A percentile compares a stretch with the other conserved stretches of the same genome.
Evolutionary conservation across 2,888 invertebrate genomes (phyloP).

Genomic region (Pedicia rivosa): DNA sequence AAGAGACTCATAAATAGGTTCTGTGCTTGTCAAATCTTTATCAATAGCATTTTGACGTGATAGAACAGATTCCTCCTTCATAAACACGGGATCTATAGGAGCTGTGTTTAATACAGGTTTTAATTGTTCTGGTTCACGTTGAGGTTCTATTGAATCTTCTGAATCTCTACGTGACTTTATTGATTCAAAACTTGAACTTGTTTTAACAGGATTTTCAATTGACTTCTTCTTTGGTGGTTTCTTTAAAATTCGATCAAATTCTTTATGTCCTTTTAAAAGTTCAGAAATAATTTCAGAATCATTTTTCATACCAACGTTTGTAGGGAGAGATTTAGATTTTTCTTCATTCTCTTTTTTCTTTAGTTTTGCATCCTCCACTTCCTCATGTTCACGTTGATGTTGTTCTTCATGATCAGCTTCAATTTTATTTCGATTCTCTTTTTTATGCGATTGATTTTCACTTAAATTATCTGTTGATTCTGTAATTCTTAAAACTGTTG

Average conservation of each 20-base stretch:
- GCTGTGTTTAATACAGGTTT: slow-evolving; percentile 18
- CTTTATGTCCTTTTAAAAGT: slow-evolving; percentile 64
- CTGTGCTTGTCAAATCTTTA: slow-evolving; percentile 13
- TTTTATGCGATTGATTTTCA: slow-evolving; percentile 25
- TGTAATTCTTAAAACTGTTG: slow-evolving; percentile 41
- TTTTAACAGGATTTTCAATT: slow-evolving; percentile 14
- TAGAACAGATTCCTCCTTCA: not conserved
- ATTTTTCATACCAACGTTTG: slow-evolving; percentile 45
- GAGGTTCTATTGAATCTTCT: slow-evolving; percentile 9
- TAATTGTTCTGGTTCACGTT: slow-evolving; percentile 25
- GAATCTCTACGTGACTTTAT: slow-evolving; percentile 9
- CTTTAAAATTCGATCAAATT: slow-evolving; percentile 62
- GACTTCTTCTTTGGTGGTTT: slow-evolving; percentile 44
- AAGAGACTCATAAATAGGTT: slow-evolving; percentile 29
- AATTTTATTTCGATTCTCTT: too few relatives aligned
- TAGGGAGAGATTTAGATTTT: too few relatives aligned
- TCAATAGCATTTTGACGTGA: slow-evolving; percentile 3
- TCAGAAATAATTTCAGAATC: slow-evolving; percentile 51
- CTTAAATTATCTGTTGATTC: slow-evolving; percentile 44
- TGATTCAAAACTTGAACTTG: slow-evolving; percentile 12
- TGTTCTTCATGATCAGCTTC: slow-evolving; percentile 6
- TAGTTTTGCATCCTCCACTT: slow-evolving; percentile 11
- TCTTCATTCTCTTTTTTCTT: slow-evolving; percentile 10
- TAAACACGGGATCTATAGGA: not conserved
- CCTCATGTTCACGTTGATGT: slow-evolving; percentile 10